Percentiles rank a stretch among this genome's conserved stretches.
Conservation (phyloP, 30 jellyfish, hydroid and myxozoan genomes). For the Rhopilema esculentum region DNA sequence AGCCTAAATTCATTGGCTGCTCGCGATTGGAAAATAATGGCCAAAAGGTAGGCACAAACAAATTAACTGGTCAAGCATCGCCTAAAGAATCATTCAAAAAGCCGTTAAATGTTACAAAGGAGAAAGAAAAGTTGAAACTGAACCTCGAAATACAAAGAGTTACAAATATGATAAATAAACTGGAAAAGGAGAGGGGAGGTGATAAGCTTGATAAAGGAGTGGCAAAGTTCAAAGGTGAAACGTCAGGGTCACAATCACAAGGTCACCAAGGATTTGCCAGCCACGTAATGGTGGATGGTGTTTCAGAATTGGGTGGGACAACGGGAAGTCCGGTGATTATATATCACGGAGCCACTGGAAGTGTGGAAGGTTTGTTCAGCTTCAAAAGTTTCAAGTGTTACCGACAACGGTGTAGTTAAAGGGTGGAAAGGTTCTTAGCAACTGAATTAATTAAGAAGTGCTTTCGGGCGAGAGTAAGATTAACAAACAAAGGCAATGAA, state of each 20-base stretch:
- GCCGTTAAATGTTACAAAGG: constrained; percentile 17
- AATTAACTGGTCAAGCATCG: not conserved
- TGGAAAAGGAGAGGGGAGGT: constrained; percentile 24
- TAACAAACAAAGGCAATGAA: not conserved
- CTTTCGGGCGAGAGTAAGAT: not conserved
- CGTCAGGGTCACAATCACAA: not conserved
- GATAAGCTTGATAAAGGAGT: not conserved
- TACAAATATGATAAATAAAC: constrained; percentile 4
- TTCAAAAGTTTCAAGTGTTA: not conserved
- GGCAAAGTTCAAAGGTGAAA: constrained; percentile 2
- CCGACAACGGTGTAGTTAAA: too few species aligned
- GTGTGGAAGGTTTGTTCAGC: constrained; percentile 73
- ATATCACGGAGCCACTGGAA: constrained; percentile 94
- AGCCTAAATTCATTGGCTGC: constrained; percentile 18
- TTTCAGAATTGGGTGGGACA: constrained; percentile 82
- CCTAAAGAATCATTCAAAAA: not conserved
- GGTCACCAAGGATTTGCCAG: not conserved
- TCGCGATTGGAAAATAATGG: not conserved
- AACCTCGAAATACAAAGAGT: constrained; percentile 32
- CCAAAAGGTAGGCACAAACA: constrained; percentile 5
- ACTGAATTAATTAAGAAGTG: too few species aligned
- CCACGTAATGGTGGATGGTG: constrained; percentile 14
- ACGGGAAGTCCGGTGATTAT: constrained; percentile 95
- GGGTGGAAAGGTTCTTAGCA: too few species aligned
- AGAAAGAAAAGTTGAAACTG: constrained; percentile 21